A percentile compares a stretch with the other conserved stretches of the same genome.
These are phyloP conservation scores for Mnemiopsis leidyi DNA, from an alignment of 37 sponge, comb jelly and placozoan species.

Conservation along the genomic window DNA sequence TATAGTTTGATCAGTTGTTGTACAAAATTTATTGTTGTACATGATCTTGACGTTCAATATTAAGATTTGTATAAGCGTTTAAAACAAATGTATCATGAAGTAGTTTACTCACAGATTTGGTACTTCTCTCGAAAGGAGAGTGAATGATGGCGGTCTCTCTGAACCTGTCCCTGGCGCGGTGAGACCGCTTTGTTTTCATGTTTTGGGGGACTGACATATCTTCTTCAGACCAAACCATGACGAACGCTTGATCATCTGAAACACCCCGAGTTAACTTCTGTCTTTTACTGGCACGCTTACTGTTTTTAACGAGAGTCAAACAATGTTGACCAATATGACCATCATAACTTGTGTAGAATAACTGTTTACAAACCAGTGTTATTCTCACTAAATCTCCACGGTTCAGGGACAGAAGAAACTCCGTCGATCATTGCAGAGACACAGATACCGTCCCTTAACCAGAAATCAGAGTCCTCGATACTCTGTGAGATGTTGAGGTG, in stretches of 20 bases:
- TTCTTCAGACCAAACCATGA: slow-evolving; percentile 2
- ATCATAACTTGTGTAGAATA: too few relatives aligned
- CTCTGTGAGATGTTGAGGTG: slow-evolving; percentile 53
- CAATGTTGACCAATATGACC: too few relatives aligned
- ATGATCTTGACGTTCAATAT: too few relatives aligned
- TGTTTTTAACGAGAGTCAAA: not conserved
- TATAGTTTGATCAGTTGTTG: too few relatives aligned
- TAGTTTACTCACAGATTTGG: too few relatives aligned
- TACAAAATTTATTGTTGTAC: too few relatives aligned
- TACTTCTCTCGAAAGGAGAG: not conserved
- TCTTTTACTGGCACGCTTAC: not conserved
- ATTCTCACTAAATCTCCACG: slow-evolving; percentile 9
- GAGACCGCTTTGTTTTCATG: slow-evolving; percentile 11
- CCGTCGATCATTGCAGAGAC: not conserved
- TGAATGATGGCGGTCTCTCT: slow-evolving; percentile 29
- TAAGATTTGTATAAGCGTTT: too few relatives aligned
- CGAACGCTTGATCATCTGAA: slow-evolving; percentile 8
- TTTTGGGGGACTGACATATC: not conserved
- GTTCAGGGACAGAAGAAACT: not conserved
- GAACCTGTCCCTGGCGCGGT: not conserved
- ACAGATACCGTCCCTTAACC: slow-evolving; percentile 14
- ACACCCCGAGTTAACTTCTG: not conserved
- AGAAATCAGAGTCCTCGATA: slow-evolving; percentile 23
- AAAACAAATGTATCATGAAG: too few relatives aligned
- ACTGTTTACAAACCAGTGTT: not conserved